Evolutionary conservation across 2,888 invertebrate genomes (phyloP).

Genomic region (Imbricaverruca yamaguchii): DNA sequence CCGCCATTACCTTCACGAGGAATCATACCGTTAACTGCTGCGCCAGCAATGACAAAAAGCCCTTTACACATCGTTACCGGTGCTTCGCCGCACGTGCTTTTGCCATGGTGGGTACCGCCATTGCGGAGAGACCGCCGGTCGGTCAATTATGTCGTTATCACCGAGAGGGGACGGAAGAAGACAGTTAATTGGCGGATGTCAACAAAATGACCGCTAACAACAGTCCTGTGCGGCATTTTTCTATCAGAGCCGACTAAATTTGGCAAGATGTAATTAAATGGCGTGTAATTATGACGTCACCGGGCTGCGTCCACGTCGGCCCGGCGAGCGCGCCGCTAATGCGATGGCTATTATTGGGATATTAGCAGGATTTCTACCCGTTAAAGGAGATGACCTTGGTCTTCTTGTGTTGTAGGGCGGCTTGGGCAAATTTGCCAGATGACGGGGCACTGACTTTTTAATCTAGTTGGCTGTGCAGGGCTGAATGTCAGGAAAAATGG

Average conservation of each 20-base stretch:
- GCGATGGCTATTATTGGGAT: neutral
- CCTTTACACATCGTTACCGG: neutral
- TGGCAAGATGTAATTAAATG: constrained; percentile 12
- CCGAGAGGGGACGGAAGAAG: neutral
- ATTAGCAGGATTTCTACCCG: neutral
- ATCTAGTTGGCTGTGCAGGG: too few relatives aligned
- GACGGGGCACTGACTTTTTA: too few relatives aligned
- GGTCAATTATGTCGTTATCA: constrained; percentile 8
- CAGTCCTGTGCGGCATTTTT: neutral
- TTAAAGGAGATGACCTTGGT: too few relatives aligned
- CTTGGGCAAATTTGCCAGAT: too few relatives aligned
- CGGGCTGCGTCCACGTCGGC: neutral
- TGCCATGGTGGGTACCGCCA: too few relatives aligned
- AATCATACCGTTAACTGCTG: neutral
- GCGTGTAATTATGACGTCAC: neutral
- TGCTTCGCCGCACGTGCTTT: neutral
- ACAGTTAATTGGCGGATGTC: neutral
- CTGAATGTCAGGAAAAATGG: too few relatives aligned
- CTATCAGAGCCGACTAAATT: neutral
- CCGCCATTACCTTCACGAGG: neutral
- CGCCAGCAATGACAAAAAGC: neutral
- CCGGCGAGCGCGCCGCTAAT: neutral
- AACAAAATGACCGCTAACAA: neutral
- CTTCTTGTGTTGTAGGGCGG: too few relatives aligned
- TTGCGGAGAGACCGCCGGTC: too few relatives aligned